Conservation (phyloP, 2,113 vertebrate species). For the Gobio gobio region DNA sequence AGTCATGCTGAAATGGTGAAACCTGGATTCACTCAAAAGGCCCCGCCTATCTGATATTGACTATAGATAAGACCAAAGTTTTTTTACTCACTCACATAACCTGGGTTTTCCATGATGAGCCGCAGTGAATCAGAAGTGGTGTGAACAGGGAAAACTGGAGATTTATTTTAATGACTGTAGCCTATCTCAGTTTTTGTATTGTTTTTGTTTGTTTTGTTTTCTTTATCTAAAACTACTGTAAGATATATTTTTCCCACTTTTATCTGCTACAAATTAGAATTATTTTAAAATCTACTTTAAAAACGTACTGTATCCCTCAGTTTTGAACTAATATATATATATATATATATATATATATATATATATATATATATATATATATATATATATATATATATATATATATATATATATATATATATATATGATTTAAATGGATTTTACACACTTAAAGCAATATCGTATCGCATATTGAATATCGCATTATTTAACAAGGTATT, state of each 20-base stretch:
- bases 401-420: too few relatives aligned
- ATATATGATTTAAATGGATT: too few relatives aligned
- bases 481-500: too few relatives aligned
- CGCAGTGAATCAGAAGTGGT: slow-evolving; percentile 13
- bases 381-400: too few relatives aligned
- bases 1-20: slow-evolving; percentile 36
- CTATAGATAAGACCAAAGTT: background rate
- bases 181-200: too few relatives aligned
- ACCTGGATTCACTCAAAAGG: slow-evolving; percentile 1
- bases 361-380: too few relatives aligned
- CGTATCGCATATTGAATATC: too few relatives aligned
- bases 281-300: background rate
- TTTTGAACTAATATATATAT: too few relatives aligned
- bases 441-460: too few relatives aligned
- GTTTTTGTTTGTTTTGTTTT: background rate
- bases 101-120: background rate
- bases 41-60: background rate
- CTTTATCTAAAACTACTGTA: background rate
- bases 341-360: too few relatives aligned
- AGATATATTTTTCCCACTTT: background rate
- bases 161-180: background rate
- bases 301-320: too few relatives aligned
- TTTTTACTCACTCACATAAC: background rate
- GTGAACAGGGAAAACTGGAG: background rate
- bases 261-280: background rate